Evolutionary conservation across 2,888 invertebrate species (phyloP), one percentile per base, ranked within the genome.

Genomic region (Elysia crispata): DNA sequence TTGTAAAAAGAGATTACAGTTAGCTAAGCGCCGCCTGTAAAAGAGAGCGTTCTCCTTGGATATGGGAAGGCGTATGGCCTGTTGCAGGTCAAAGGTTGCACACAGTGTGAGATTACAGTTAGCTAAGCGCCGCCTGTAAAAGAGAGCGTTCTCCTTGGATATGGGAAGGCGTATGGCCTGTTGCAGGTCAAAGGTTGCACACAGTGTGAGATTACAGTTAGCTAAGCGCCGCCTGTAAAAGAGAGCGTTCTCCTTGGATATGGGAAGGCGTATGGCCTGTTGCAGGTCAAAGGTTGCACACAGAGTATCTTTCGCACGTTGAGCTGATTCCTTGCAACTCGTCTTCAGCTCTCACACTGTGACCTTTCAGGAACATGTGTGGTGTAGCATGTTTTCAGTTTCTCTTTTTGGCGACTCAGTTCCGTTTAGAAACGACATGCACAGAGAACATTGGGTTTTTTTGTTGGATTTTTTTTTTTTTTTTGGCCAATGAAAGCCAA

Each of bases 81-180:
- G 67, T 66, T 66, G 67, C 20, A 66, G 67, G 67, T 66, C 67
- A 66, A 66, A 66, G 18, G 67, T 66, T 66, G 67, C 67, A 28
- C 67, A 66, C 67, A 66, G 67, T 41, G n/a, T n/a, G 67, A 66
- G 25, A 18, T 66, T 66, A 28, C 25, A 66, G 25, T 66, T 66
- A 15, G 67, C 67, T 28, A 66, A 66, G 6, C 67, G 28, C 67
- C 67, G 20, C 25, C 25, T 66, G 30, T 66, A 66, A 30, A 66
- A 66, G 67, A 66, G 31, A 3, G 67, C 67, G 15, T 66, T 66
- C 67, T 66, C 67, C n/a, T 66, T 66, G 18, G 31, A 66, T n/a
- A 66, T 66, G 1, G 31, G 67, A 5, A 66, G 67, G 25, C 25
- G 8, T 66, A 66, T 66, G 67, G 25, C 67, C 67, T 66, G 67